These are phyloP conservation scores for Spodoptera exigua DNA, from an alignment of 2,888 invertebrate genomes.

Conservation along the genomic window DNA sequence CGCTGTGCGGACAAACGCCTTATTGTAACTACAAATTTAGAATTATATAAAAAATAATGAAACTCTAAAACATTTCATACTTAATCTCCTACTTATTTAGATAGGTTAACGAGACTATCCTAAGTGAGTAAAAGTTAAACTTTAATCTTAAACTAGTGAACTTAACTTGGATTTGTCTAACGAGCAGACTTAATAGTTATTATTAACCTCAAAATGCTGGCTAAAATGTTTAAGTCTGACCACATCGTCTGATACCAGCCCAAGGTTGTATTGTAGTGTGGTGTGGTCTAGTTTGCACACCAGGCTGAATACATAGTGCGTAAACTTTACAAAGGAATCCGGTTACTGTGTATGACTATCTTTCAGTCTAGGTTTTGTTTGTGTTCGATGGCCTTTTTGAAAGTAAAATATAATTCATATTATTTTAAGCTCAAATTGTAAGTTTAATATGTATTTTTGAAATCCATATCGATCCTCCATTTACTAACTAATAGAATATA, in stretches of 20 bases:
- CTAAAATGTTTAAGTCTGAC: constrained; percentile 34
- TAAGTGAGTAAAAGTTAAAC: constrained; percentile 9
- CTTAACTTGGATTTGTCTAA: constrained; percentile 29
- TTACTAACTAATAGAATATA: too few relatives aligned
- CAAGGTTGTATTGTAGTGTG: constrained; percentile 15
- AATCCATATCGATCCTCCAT: too few relatives aligned
- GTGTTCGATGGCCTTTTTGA: not conserved
- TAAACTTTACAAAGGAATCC: constrained; percentile 32
- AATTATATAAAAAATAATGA: too few relatives aligned
- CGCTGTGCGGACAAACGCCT: too few relatives aligned
- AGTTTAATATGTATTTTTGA: too few relatives aligned
- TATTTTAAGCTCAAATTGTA: too few relatives aligned
- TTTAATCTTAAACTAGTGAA: constrained; percentile 17
- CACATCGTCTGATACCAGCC: constrained; percentile 33
- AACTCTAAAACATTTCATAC: too few relatives aligned
- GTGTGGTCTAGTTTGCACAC: constrained; percentile 27
- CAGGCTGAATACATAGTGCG: constrained; percentile 22
- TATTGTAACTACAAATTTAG: too few relatives aligned
- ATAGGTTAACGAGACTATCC: constrained; percentile 1
- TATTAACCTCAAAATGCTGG: constrained; percentile 29
- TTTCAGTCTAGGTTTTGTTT: constrained; percentile 1
- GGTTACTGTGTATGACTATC: constrained; percentile 10
- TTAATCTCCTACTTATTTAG: too few relatives aligned
- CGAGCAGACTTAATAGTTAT: constrained; percentile 35
- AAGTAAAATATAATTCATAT: not conserved